Evolutionary conservation across 2,797 vertebrate genomes (phyloP).

Genomic region (Sebastes flavidus): DNA sequence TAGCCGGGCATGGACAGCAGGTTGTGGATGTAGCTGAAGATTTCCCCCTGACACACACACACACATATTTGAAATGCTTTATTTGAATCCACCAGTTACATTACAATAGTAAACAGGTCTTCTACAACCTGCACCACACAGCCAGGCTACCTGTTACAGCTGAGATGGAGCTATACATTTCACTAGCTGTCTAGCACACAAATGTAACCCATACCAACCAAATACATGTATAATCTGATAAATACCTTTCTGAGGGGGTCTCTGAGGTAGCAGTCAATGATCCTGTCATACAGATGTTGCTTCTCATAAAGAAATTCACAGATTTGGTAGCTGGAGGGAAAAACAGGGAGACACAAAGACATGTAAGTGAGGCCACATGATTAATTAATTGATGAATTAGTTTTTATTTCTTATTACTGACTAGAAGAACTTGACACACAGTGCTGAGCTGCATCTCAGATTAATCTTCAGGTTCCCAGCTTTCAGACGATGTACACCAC

Average conservation of each 20-base stretch:
- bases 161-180: not conserved
- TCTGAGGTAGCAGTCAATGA: slow-evolving; percentile 92
- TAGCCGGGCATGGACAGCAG: slow-evolving; percentile 95
- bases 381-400: too few species aligned
- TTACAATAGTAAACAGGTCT: not conserved
- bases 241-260: slow-evolving; percentile 92
- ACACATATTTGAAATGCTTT: not conserved
- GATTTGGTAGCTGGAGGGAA: slow-evolving; percentile 89
- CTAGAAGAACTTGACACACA: too few species aligned
- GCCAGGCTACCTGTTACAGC: not conserved
- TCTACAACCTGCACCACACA: too few species aligned
- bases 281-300: slow-evolving; percentile 90
- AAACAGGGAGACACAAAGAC: not conserved
- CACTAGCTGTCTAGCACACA: not conserved
- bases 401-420: too few species aligned
- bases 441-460: too few species aligned
- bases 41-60: slow-evolving; percentile 84
- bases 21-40: slow-evolving; percentile 95
- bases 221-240: not conserved
- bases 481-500: too few species aligned
- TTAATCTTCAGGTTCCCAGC: too few species aligned
- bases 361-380: not conserved
- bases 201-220: not conserved
- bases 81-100: not conserved
- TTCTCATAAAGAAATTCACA: slow-evolving; percentile 97